A percentile compares a stretch with the other conserved stretches of the same genome.
Evolutionary conservation across 2,113 vertebrate genomes (phyloP).

Genomic region (Brachirus orientalis): DNA sequence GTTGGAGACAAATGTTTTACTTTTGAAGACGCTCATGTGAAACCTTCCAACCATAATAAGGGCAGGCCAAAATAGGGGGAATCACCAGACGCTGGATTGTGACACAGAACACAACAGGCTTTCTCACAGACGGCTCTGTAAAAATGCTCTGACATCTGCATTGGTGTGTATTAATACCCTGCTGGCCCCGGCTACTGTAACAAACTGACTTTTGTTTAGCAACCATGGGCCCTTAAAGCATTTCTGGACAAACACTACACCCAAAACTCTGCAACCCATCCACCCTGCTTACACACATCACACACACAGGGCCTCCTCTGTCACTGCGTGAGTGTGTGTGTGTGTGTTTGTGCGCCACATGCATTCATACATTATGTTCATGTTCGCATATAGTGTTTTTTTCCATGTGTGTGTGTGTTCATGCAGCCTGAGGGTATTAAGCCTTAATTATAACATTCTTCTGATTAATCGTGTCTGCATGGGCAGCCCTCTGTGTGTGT

Average conservation of each 20-base stretch:
- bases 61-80: slow-evolving; percentile 16
- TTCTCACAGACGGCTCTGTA: slow-evolving; percentile 61
- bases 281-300: slow-evolving; percentile 10
- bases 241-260: slow-evolving; percentile 69
- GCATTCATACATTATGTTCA: slow-evolving; percentile 70
- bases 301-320: slow-evolving; percentile 49
- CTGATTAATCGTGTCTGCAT: slow-evolving; percentile 77
- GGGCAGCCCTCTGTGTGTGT: slow-evolving; percentile 26
- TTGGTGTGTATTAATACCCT: slow-evolving; percentile 67
- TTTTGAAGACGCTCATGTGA: slow-evolving; percentile 64
- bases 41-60: slow-evolving; percentile 69
- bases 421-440: slow-evolving; percentile 64
- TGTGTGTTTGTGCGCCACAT: slow-evolving; percentile 55
- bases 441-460: slow-evolving; percentile 80
- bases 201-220: slow-evolving; percentile 80
- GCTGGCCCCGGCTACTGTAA: slow-evolving; percentile 56
- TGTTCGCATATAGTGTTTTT: slow-evolving; percentile 65
- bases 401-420: slow-evolving; percentile 55
- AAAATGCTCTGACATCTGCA: slow-evolving; percentile 55
- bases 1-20: slow-evolving; percentile 66
- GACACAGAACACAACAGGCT: slow-evolving; percentile 70
- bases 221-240: slow-evolving; percentile 73
- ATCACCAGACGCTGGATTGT: slow-evolving; percentile 62
- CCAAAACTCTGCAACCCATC: slow-evolving; percentile 55
- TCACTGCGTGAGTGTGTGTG: slow-evolving; percentile 48